Conservation (phyloP, 2,113 vertebrate species). For the Pseudorectes ferrugineus region DNA sequence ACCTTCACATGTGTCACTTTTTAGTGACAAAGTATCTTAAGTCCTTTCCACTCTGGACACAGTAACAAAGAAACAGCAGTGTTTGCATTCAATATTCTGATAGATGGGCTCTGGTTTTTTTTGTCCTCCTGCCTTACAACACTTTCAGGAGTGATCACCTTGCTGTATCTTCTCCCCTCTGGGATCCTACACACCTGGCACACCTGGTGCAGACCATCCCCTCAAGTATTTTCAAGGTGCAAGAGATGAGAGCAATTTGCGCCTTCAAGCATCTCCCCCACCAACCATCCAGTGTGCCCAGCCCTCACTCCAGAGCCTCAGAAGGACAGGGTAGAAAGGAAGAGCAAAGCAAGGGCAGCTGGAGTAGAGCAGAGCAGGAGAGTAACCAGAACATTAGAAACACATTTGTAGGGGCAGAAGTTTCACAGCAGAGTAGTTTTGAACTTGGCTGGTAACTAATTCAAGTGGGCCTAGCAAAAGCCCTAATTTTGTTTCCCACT, state of each 20-base stretch:
- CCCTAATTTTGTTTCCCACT: not conserved
- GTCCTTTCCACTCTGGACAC: not conserved
- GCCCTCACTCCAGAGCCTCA: accelerated
- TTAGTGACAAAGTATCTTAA: not conserved
- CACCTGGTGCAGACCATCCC: not conserved
- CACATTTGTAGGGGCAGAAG: not conserved
- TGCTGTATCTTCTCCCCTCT: not conserved
- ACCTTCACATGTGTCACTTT: not conserved
- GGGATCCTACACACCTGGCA: not conserved
- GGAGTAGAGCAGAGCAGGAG: not conserved
- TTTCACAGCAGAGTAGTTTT: not conserved
- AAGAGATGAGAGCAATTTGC: not conserved
- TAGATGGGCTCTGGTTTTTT: not conserved
- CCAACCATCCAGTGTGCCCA: not conserved
- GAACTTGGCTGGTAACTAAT: not conserved
- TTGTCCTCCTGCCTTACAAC: not conserved
- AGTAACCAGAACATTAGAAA: not conserved
- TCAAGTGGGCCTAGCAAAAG: not conserved
- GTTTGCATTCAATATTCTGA: not conserved
- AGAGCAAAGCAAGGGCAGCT: not conserved
- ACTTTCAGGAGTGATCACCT: not conserved
- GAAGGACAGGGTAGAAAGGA: not conserved
- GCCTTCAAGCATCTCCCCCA: not conserved
- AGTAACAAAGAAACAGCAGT: not conserved
- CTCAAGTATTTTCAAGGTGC: not conserved